A percentile compares a stretch with the other conserved stretches of the same genome.
These are phyloP conservation scores for Phylloscopus trochiloides DNA, from an alignment of 2,113 vertebrate species.

Conservation along the genomic window DNA sequence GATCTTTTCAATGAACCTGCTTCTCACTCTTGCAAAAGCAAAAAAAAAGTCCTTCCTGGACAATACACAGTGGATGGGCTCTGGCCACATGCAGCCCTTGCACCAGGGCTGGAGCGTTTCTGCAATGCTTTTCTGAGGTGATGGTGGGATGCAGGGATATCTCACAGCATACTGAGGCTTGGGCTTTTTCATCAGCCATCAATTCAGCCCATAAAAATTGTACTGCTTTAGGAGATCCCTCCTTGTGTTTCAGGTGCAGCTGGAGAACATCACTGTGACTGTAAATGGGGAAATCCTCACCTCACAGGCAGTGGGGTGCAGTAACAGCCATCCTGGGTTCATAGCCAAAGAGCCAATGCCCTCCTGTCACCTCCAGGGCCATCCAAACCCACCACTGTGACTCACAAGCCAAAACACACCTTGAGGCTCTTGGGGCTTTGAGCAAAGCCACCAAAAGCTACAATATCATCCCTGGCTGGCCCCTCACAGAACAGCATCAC, in stretches of 20 bases:
- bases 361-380: background rate
- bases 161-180: background rate
- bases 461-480: background rate
- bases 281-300: background rate
- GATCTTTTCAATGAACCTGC: background rate
- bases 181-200: fast-evolving
- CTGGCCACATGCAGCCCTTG: background rate
- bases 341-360: background rate
- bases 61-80: background rate
- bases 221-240: background rate
- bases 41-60: background rate
- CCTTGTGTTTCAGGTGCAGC: background rate
- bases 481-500: background rate
- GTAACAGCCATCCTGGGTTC: background rate
- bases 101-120: background rate
- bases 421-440: background rate
- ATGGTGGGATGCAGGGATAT: background rate
- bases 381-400: background rate
- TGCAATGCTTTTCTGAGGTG: fast-evolving
- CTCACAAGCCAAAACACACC: background rate
- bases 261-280: background rate
- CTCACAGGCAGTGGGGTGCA: background rate
- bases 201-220: background rate
- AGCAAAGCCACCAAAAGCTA: background rate
- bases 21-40: background rate